A percentile compares a stretch with the other conserved stretches of the same genome.
Conservation (phyloP, 2,113 vertebrate genomes). For the Apteryx mantelli region DNA sequence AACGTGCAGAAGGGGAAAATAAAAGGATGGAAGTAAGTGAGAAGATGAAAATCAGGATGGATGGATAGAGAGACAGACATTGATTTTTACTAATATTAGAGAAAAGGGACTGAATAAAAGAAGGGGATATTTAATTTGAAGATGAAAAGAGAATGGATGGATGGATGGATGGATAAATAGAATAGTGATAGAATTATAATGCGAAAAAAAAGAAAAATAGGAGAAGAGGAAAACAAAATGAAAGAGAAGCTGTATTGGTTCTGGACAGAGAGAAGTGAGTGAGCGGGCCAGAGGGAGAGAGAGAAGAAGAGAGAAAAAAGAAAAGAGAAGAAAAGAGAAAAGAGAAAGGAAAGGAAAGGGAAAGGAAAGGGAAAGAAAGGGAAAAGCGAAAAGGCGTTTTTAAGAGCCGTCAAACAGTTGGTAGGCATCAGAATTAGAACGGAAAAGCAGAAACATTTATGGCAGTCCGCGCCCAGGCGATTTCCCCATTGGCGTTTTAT, state of each 20-base stretch:
- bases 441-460: slow-evolving; percentile 35
- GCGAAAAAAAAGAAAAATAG: neutral
- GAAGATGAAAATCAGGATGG: neutral
- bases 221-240: neutral
- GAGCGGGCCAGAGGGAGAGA: neutral
- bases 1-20: neutral
- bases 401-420: slow-evolving; percentile 32
- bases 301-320: no score
- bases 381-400: neutral
- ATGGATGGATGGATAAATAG: neutral
- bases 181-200: neutral
- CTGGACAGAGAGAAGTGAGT: neutral
- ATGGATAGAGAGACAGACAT: neutral
- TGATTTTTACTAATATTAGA: neutral
- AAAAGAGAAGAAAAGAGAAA: neutral
- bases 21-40: neutral
- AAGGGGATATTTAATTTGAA: neutral
- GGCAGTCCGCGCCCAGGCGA: neutral
- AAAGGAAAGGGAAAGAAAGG: neutral
- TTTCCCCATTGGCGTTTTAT: slow-evolving; percentile 38
- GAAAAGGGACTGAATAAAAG: neutral
- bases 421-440: slow-evolving; percentile 33
- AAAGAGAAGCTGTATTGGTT: neutral
- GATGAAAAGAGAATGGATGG: neutral
- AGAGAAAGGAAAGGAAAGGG: neutral